Base-by-base conservation (phyloP, 2,797 vertebrate genomes). In the Sylvia borin region DNA sequence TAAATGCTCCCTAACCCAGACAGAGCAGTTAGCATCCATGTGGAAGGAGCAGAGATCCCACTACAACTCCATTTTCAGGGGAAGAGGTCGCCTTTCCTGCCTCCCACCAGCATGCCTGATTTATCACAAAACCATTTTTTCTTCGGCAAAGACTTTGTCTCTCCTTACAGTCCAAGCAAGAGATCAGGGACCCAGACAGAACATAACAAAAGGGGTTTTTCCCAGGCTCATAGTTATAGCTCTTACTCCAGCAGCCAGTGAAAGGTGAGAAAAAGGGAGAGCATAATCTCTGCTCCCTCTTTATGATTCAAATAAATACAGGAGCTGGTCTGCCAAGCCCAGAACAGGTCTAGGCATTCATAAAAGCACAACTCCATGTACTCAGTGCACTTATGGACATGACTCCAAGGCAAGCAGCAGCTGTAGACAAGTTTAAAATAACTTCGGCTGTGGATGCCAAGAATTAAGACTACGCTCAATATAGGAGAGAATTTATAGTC, bases 381-480 rank as follows among this genome's bases (percentile, higher is more conserved):
- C 2, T 4, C 71, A 73, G 87, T 64, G 67, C 26, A 20, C 55
- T 89, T 40, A 20, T 0, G 3, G 74, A 47, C 67, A 27, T 20
- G 61, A 29, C 82, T 88, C 64, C 12, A 24, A 95, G 87, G 88
- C 81, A 65, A 87, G 60, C 9, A 74, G 93, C 95, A 96, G 93
- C 92, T 95, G 94, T 10, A 95, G 90, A 70, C 60, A 55, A 85
- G 83, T 90, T 91, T 93, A 97, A 96, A 95, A 97, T 96, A 96
- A 91, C 95, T 93, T 24, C 18, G 60, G 74, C 90, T 71, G 65
- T 7, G 3, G 77, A 10, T 92, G 94, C 94, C 95, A 95, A 87
- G 93, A 96, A 90, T 91, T 92, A 95, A 84, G 83, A 84, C 94
- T 89, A 70, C 0, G 21, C 92, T 94, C 60, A 79, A 54, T 82